Evolutionary conservation across 2,888 invertebrate species (phyloP).

Genomic region (Eilema sororculum): DNA sequence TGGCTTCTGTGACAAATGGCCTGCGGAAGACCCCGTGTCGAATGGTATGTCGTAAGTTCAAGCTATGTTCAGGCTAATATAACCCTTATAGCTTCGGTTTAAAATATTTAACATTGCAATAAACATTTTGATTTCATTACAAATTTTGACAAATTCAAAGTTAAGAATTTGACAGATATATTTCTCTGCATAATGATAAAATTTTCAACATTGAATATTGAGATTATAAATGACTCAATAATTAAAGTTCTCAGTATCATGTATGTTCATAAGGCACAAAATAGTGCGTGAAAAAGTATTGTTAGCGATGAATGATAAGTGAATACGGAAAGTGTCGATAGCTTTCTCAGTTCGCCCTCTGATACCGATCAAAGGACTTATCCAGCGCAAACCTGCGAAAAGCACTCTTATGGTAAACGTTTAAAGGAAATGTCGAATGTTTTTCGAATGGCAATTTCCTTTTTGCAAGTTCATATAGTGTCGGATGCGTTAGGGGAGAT

Average conservation of each 20-base stretch:
- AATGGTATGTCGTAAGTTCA: conserved; percentile 76
- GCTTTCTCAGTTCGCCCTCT: conserved; percentile 75
- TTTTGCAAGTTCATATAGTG: conserved; percentile 74
- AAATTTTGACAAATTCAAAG: neutral
- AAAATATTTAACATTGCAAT: conserved; percentile 34
- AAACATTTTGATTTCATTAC: conserved; percentile 19
- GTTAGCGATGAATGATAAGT: conserved; percentile 71
- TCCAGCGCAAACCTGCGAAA: conserved; percentile 68
- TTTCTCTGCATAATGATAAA: conserved; percentile 18
- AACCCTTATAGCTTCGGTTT: conserved; percentile 66
- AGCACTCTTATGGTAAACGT: conserved; percentile 62
- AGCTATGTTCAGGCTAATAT: conserved; percentile 74
- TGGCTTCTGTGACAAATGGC: conserved; percentile 86
- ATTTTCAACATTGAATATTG: conserved; percentile 29
- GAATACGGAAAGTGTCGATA: conserved; percentile 73
- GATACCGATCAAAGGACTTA: conserved; percentile 78
- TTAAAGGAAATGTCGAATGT: conserved; percentile 66
- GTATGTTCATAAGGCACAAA: conserved; percentile 60
- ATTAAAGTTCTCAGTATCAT: conserved; percentile 25
- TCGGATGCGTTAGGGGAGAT: conserved; percentile 66
- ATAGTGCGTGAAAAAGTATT: conserved; percentile 47
- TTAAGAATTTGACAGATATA: neutral
- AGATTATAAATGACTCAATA: conserved; percentile 16
- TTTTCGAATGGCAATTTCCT: conserved; percentile 71
- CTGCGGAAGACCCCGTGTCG: conserved; percentile 81